A percentile compares a stretch with the other conserved stretches of the same genome.
These are phyloP conservation scores for Murina feae DNA, from an alignment of 2,113 vertebrate species.

Conservation along the genomic window DNA sequence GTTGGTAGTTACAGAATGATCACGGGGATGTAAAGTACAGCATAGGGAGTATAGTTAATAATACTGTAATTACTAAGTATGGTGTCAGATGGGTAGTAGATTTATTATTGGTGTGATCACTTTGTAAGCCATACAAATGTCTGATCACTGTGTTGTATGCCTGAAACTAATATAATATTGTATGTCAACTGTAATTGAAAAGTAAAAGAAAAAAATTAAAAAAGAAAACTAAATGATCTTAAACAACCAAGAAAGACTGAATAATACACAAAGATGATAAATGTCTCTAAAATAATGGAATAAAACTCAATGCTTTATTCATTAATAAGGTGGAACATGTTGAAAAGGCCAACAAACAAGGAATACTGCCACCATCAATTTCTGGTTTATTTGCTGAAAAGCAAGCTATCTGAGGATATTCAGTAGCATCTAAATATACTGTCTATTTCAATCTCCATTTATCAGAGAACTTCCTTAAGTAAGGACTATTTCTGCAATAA, in stretches of 20 bases:
- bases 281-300: slow-evolving; percentile 21
- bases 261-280: slow-evolving; percentile 36
- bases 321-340: not conserved
- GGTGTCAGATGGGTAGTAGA: not conserved
- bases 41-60: not conserved
- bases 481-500: slow-evolving; percentile 41
- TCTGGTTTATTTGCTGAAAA: slow-evolving; percentile 24
- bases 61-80: not conserved
- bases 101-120: not conserved
- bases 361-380: not conserved
- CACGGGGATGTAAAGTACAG: not conserved
- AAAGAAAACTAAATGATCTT: slow-evolving; percentile 15
- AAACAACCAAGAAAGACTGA: not conserved
- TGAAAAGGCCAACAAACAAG: not conserved
- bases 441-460: slow-evolving; percentile 36
- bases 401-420: slow-evolving; percentile 10
- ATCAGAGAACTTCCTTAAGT: slow-evolving; percentile 37
- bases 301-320: slow-evolving; percentile 24
- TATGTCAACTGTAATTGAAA: not conserved
- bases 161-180: not conserved
- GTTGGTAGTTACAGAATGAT: not conserved
- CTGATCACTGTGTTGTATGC: not conserved
- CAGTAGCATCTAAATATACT: not conserved
- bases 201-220: not conserved
- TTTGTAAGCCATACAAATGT: not conserved